A percentile compares a stretch with the other conserved stretches of the same genome.
These are phyloP conservation scores for Nudaria mundana DNA, from an alignment of 2,888 invertebrate species.

Conservation along the genomic window DNA sequence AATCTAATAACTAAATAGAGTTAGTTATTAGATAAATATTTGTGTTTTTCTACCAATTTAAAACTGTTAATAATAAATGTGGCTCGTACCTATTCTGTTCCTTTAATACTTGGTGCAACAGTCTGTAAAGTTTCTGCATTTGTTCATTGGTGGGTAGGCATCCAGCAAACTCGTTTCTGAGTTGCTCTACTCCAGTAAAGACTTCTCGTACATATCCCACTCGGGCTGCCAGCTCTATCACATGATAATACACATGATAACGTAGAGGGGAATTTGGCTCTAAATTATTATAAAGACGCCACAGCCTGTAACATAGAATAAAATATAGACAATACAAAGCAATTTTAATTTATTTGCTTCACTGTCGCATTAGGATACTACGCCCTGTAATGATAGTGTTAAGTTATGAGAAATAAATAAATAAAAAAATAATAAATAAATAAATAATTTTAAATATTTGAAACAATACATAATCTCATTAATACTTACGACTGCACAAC, in stretches of 20 bases:
- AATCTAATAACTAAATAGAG: no score
- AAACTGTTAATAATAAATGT: no score
- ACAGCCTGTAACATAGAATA: conserved; percentile 80
- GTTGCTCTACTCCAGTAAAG: conserved; percentile 90
- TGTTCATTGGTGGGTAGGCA: conserved; percentile 93
- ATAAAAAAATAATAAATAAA: not conserved
- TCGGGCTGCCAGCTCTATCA: conserved; percentile 93
- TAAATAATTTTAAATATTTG: not conserved
- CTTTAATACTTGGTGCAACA: conserved; percentile 93
- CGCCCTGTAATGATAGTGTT: no score
- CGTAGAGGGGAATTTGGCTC: conserved; percentile 91
- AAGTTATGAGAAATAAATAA: no score
- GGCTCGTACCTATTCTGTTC: conserved; percentile 91
- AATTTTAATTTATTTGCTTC: not conserved
- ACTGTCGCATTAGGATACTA: no score
- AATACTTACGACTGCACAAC: conserved; percentile 91
- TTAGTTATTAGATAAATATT: no score
- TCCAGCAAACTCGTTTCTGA: conserved; percentile 89
- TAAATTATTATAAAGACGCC: conserved; percentile 95
- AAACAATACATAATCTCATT: no score
- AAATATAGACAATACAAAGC: not conserved
- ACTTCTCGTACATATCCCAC: conserved; percentile 93
- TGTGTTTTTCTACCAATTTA: no score
- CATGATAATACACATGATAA: conserved; percentile 95
- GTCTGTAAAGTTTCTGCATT: conserved; percentile 93